Base-by-base conservation (phyloP, 92 coral and sea anemone species). In the Diadumene lineata region DNA sequence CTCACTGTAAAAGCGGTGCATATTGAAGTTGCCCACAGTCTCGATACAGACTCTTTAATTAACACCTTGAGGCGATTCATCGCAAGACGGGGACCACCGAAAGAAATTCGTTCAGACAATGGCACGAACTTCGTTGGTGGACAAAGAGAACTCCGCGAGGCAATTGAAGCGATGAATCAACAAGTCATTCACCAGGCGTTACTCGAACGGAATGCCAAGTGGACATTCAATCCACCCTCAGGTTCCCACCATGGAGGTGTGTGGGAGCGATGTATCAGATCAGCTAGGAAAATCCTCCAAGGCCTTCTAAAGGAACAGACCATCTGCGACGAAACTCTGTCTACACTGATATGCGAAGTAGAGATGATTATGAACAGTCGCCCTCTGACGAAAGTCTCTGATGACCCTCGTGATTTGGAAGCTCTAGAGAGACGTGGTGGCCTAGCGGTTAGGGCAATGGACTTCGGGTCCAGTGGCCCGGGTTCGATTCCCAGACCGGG, bases 261-360 rank as follows among this genome's bases (percentile, higher is more conserved):
- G 74, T 71, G 84, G 84, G 84, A 79, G 60, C 43, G 84, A 16
- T 78, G 88, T 43, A 83, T 83, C 68, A 80, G 88, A 53, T 68
- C 83, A 23, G 38, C 60, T 56, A 80, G 67, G 34, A 75, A 82
- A 66, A 73, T 75, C 26, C 65, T 82, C 69, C 50, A 82, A 16
- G 81, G 74, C 28, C 79, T 81, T 10, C 50, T 65, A 11, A 64
- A 53, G 29, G 75, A 74, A 11, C 86, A 82, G 60, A 68, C 64
- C 17, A 60, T 82, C 75, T 70, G 56, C 62, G 81, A 75, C 60
- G 72, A 82, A 51, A 72, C 70, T 19, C 72, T 82, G 51, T 72
- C 53, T 24, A 82, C 81, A 26, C 53, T 82, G 75, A 69, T 82
- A 44, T 82, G 86, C 29, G 77, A 82, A 24, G 86, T 82, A 27